Evolutionary conservation across 2,888 invertebrate species (phyloP).

Genomic region (Schizaphis graminum): DNA sequence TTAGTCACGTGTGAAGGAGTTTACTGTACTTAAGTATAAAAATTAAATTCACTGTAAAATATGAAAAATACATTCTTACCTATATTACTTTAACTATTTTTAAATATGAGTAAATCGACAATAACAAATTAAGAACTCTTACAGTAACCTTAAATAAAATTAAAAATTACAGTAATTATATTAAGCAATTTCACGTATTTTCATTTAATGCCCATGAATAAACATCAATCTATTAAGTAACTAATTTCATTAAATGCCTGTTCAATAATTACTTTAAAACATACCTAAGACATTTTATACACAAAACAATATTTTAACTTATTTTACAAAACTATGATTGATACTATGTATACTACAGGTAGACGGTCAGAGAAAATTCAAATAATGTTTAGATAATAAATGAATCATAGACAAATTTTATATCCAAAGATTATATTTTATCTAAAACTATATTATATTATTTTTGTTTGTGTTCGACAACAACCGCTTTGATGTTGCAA

Average conservation of each 20-base stretch:
- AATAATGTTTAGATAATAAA: neutral
- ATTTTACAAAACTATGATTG: neutral
- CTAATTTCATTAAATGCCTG: too few relatives aligned
- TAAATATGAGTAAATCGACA: neutral
- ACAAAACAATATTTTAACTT: too few relatives aligned
- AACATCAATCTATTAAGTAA: neutral
- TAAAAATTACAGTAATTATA: neutral
- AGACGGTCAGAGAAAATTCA: neutral
- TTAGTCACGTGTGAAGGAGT: conserved; percentile 51
- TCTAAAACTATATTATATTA: neutral
- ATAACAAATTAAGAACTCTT: neutral
- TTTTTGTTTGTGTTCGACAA: neutral
- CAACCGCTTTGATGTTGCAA: conserved; percentile 33
- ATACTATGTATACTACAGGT: neutral
- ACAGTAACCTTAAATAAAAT: neutral
- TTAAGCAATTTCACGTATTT: neutral
- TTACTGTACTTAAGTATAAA: neutral
- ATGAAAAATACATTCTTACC: neutral
- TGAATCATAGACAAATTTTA: neutral
- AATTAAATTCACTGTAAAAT: neutral
- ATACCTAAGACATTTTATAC: too few relatives aligned
- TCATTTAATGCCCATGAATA: neutral
- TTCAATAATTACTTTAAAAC: too few relatives aligned
- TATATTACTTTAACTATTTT: neutral
- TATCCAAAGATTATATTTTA: neutral